Conservation (phyloP, 2,888 invertebrate genomes). For the Dolichomitus sp. region DNA sequence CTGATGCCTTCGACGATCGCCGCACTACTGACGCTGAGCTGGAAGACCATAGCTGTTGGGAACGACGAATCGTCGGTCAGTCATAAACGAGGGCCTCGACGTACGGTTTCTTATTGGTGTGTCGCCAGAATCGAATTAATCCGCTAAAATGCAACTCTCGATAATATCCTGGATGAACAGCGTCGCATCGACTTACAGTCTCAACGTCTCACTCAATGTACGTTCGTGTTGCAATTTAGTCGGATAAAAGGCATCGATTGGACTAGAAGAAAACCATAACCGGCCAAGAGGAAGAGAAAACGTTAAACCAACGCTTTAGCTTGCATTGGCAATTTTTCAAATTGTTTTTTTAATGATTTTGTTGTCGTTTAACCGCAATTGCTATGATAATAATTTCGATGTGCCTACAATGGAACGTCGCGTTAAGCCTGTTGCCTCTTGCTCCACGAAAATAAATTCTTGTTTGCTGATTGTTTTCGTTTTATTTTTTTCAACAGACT, state of each 20-base stretch:
- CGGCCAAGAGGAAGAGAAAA: not conserved
- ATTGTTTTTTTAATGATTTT: slow-evolving; percentile 35
- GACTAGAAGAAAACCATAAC: not conserved
- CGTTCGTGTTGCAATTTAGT: slow-evolving; percentile 36
- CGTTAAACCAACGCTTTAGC: slow-evolving; percentile 44
- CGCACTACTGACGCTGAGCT: not conserved
- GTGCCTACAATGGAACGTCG: slow-evolving; percentile 31
- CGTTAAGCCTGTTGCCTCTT: slow-evolving; percentile 25
- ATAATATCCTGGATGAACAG: slow-evolving; percentile 76
- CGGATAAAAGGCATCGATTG: not conserved
- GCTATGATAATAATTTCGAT: slow-evolving; percentile 50
- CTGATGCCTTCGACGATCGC: slow-evolving; percentile 28
- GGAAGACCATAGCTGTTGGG: not conserved
- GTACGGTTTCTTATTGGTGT: slow-evolving; percentile 14
- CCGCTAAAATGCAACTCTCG: slow-evolving; percentile 72
- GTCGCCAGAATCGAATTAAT: not conserved
- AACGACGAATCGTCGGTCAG: slow-evolving; percentile 19
- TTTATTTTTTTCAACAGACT: slow-evolving; percentile 88
- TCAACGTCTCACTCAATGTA: slow-evolving; percentile 70
- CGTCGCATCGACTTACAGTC: slow-evolving; percentile 70
- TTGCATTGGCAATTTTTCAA: slow-evolving; percentile 49
- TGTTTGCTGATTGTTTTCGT: slow-evolving; percentile 2
- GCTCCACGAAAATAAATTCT: slow-evolving; percentile 1
- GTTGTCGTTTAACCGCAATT: slow-evolving; percentile 40
- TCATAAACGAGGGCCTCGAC: slow-evolving; percentile 6